A percentile compares a stretch with the other conserved stretches of the same genome.
phyloP scores from a whole-genome alignment of 2,113 vertebrate genomes.

The Charadrius vociferus region DNA sequence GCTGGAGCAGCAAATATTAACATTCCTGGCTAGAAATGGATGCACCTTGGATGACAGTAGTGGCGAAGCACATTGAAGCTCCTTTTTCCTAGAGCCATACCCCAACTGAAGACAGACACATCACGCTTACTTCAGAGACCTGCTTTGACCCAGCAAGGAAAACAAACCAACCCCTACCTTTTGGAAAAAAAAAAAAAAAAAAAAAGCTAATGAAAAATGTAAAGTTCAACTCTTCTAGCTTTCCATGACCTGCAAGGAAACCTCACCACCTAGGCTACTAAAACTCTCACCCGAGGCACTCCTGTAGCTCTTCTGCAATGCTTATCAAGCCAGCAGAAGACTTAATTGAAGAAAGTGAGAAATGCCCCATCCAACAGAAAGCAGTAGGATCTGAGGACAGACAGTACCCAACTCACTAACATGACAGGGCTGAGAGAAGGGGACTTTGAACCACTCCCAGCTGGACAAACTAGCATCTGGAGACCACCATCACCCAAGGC shows the following conservation, averaged over 20 bases:
- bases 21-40: background rate
- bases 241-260: background rate
- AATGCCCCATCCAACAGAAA: background rate
- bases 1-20: background rate
- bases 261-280: background rate
- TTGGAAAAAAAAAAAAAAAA: background rate
- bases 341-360: background rate
- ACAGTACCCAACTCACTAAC: no score
- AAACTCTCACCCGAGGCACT: background rate
- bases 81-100: background rate
- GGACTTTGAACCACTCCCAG: background rate
- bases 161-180: background rate
- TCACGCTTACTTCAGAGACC: background rate
- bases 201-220: background rate
- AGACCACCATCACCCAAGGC: background rate
- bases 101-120: background rate
- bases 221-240: background rate
- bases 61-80: background rate
- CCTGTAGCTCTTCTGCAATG: background rate
- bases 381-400: background rate
- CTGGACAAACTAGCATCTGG: background rate
- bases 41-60: accelerated
- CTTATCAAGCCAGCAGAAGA: background rate
- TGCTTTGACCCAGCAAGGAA: background rate
- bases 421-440: background rate